These are phyloP conservation scores for Isurus oxyrinchus DNA, from an alignment of 2,113 vertebrate species.

Conservation along the genomic window DNA sequence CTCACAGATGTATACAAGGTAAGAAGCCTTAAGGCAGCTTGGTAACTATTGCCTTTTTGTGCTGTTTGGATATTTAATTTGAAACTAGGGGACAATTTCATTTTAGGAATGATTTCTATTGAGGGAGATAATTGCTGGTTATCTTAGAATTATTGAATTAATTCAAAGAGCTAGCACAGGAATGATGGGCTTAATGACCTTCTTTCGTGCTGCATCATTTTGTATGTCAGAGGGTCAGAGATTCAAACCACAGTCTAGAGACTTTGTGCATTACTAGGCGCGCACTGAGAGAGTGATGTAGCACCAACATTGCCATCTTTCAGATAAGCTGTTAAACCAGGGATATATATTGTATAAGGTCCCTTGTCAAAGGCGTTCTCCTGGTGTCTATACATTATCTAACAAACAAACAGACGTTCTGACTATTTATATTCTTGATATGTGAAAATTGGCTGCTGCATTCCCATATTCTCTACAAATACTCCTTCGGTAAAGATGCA, in stretches of 20 bases:
- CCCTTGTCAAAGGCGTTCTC: not conserved
- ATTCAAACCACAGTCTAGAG: not conserved
- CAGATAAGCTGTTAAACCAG: not conserved
- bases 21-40: not conserved
- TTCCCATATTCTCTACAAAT: not conserved
- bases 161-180: too few relatives aligned
- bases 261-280: too few relatives aligned
- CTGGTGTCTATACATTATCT: not conserved
- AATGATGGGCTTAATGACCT: not conserved
- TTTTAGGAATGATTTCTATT: conserved; percentile 5
- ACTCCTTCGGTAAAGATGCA: not conserved
- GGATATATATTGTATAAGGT: not conserved
- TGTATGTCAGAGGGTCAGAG: not conserved
- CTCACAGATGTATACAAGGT: not conserved
- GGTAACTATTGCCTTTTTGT: not conserved
- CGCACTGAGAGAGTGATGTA: not conserved
- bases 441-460: not conserved
- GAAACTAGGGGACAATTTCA: not conserved
- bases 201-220: too few relatives aligned
- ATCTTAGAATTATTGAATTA: not conserved
- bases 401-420: not conserved
- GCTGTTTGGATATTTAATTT: not conserved
- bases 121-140: not conserved
- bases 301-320: not conserved
- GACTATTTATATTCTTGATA: not conserved